Evolutionary conservation across 2,888 invertebrate species (phyloP).

Genomic region (Brassicogethes aeneus): DNA sequence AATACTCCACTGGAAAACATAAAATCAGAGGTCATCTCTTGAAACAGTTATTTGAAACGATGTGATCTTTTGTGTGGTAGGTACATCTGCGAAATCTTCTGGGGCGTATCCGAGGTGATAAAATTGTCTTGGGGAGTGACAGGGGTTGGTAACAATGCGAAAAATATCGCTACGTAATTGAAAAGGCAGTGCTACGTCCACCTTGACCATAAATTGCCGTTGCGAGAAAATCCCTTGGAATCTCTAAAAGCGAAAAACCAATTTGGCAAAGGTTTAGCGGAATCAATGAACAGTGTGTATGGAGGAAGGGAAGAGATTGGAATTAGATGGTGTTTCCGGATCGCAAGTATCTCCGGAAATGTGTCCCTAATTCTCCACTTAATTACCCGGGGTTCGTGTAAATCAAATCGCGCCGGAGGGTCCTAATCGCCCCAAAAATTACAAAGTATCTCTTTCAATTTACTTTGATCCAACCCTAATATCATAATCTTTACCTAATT

Average conservation of each 20-base stretch:
- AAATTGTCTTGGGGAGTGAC: not conserved
- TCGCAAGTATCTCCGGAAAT: constrained; percentile 27
- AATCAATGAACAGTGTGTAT: not conserved
- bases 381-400: not conserved
- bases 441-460: no score
- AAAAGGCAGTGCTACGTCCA: not conserved
- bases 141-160: not conserved
- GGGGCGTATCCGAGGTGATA: not conserved
- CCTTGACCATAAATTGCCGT: not conserved
- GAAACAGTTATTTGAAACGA: no score
- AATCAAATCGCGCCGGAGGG: not conserved
- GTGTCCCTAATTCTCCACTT: constrained; percentile 28
- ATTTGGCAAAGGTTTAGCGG: not conserved
- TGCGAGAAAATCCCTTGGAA: not conserved
- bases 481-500: no score
- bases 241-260: not conserved
- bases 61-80: no score
- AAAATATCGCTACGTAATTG: not conserved
- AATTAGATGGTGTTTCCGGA: constrained; percentile 33
- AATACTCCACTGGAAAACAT: no score
- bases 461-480: no score
- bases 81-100: no score
- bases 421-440: not conserved
- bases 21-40: no score
- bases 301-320: constrained; percentile 27